Evolutionary conservation across 2,888 invertebrate species (phyloP).

Genomic region (Pollenia angustigena): DNA sequence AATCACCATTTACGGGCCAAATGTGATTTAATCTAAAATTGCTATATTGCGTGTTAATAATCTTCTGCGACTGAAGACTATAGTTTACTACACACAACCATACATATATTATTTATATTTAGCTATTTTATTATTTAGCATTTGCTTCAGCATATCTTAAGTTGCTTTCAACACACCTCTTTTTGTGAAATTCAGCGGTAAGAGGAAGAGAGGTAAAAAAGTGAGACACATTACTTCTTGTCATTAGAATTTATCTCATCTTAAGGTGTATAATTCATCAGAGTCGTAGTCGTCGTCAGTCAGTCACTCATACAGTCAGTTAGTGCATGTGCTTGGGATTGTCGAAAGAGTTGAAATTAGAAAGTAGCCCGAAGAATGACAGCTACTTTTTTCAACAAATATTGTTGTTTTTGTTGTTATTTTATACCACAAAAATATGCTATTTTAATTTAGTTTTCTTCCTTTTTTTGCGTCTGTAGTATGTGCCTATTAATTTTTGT

Average conservation of each 20-base stretch:
- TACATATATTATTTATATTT: constrained; percentile 8
- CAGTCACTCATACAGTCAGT: constrained; percentile 22
- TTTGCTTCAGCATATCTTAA: constrained; percentile 27
- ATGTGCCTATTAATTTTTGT: constrained; percentile 37
- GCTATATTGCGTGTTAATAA: constrained; percentile 75
- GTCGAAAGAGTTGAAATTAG: constrained; percentile 67
- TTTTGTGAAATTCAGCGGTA: not conserved
- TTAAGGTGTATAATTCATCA: constrained; percentile 72
- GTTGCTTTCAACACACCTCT: constrained; percentile 47
- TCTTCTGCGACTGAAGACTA: constrained; percentile 36
- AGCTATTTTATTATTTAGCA: constrained; percentile 23
- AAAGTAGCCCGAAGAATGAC: constrained; percentile 72
- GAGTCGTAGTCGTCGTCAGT: constrained; percentile 38
- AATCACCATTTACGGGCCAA: constrained; percentile 57
- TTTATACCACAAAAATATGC: constrained; percentile 49
- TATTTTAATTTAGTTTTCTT: constrained; percentile 66
- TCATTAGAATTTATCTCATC: constrained; percentile 71
- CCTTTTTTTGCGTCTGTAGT: not conserved
- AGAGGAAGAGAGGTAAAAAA: not conserved
- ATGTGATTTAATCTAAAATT: constrained; percentile 66
- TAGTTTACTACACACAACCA: not conserved
- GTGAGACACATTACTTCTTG: constrained; percentile 58
- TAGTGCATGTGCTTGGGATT: constrained; percentile 16
- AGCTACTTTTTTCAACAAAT: constrained; percentile 26
- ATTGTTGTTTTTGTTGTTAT: not conserved